Evolutionary conservation across 2,797 vertebrate genomes (phyloP).

Genomic region (Alcedo atthis): DNA sequence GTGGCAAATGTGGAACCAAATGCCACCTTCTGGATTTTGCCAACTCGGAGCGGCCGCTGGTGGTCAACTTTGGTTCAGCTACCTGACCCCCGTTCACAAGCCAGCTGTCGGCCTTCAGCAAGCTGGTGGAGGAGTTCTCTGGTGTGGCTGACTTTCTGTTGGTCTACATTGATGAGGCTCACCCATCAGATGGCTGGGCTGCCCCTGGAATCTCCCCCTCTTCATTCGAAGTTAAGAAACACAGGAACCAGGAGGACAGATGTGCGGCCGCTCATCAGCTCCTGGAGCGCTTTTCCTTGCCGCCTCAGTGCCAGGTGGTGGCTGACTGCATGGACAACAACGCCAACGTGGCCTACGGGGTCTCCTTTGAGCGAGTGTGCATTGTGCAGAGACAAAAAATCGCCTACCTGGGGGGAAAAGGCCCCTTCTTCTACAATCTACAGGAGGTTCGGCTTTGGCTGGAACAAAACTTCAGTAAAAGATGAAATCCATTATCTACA

Average conservation of each 20-base stretch:
- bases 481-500: constrained; percentile 76
- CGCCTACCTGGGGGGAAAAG: constrained; percentile 93
- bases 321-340: constrained; percentile 99
- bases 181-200: constrained; percentile 96
- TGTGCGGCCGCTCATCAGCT: constrained; percentile 89
- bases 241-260: constrained; percentile 91
- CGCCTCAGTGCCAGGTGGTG: constrained; percentile 91
- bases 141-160: constrained; percentile 95
- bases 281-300: constrained; percentile 88
- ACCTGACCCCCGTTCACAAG: constrained; percentile 97
- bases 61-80: constrained; percentile 97
- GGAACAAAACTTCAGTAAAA: constrained; percentile 88
- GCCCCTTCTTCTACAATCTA: constrained; percentile 94
- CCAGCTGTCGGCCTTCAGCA: constrained; percentile 93
- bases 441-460: constrained; percentile 91
- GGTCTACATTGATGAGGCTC: constrained; percentile 98
- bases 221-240: constrained; percentile 90
- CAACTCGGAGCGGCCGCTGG: constrained; percentile 88
- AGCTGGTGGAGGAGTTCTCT: constrained; percentile 94
- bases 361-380: constrained; percentile 93
- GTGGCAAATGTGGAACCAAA: constrained; percentile 68
- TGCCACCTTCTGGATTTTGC: constrained; percentile 94
- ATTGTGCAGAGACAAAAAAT: constrained; percentile 94
- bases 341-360: constrained; percentile 93
- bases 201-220: constrained; percentile 86